phyloP scores from a whole-genome alignment of 30 jellyfish, hydroid and myxozoan species.

The Calvadosia cruxmelitensis region DNA sequence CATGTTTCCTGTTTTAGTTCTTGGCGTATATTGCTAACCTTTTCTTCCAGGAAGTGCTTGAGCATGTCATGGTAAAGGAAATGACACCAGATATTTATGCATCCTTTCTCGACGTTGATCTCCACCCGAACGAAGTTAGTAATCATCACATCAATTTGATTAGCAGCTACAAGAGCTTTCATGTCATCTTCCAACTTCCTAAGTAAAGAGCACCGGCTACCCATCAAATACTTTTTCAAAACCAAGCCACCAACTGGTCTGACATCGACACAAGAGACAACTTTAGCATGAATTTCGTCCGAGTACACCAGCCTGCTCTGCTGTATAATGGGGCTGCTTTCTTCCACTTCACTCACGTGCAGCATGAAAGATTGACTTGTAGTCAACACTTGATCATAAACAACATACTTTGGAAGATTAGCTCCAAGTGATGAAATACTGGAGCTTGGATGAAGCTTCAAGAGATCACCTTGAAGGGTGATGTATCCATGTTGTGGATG shows the following conservation, averaged over 20 bases:
- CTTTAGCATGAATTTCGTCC: too few species aligned
- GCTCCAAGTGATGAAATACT: not conserved
- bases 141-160: not conserved
- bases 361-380: not conserved
- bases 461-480: not conserved
- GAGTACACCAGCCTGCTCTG: not conserved
- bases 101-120: not conserved
- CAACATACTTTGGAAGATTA: not conserved
- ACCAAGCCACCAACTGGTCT: not conserved
- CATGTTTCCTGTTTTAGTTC: not conserved
- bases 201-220: not conserved
- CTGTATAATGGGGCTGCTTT: not conserved
- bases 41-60: not conserved
- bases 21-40: not conserved
- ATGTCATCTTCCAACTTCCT: not conserved
- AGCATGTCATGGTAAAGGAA: not conserved
- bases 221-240: not conserved
- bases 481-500: slow-evolving; percentile 32
- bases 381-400: not conserved
- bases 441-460: not conserved
- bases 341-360: not conserved
- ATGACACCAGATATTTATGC: not conserved
- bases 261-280: not conserved
- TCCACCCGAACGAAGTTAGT: not conserved
- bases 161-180: not conserved